Conservation (phyloP, 2,888 invertebrate genomes). For the Tachina grossa region DNA sequence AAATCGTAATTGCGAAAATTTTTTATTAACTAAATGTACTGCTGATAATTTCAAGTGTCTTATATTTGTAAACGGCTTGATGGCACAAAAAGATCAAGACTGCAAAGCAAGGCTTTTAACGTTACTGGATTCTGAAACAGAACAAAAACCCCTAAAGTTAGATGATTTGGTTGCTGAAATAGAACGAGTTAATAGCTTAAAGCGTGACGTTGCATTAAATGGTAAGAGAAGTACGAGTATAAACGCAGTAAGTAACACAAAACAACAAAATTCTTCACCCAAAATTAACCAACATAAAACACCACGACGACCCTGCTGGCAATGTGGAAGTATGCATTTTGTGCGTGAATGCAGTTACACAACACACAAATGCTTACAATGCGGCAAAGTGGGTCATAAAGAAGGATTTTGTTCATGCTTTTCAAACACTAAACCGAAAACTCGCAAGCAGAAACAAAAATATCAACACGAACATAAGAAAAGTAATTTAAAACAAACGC, state of each 20-base stretch:
- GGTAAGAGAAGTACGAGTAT: too few relatives aligned
- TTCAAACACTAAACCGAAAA: not conserved
- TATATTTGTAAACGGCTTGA: constrained; percentile 48
- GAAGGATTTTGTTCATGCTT: constrained; percentile 63
- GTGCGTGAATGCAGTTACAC: constrained; percentile 49
- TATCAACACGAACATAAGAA: not conserved
- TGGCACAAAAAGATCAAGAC: constrained; percentile 41
- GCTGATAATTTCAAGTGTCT: constrained; percentile 56
- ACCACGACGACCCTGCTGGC: constrained; percentile 62
- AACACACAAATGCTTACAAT: constrained; percentile 55
- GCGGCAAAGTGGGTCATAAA: constrained; percentile 56
- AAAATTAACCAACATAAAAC: constrained; percentile 5
- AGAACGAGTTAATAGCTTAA: too few relatives aligned
- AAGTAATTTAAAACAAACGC: constrained; percentile 10
- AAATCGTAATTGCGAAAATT: constrained; percentile 57
- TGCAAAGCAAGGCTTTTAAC: constrained; percentile 41
- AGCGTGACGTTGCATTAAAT: too few relatives aligned
- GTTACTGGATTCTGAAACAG: constrained; percentile 34
- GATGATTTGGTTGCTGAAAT: constrained; percentile 42
- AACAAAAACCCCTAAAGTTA: not conserved
- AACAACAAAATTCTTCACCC: not conserved
- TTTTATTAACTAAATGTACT: constrained; percentile 37
- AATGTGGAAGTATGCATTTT: constrained; percentile 66
- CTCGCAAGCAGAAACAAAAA: not conserved
- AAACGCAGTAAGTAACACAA: too few relatives aligned